Percentiles rank a stretch among this genome's conserved stretches.
phyloP scores from a whole-genome alignment of 2,797 vertebrate genomes.

The Ctenopoma multispine region DNA sequence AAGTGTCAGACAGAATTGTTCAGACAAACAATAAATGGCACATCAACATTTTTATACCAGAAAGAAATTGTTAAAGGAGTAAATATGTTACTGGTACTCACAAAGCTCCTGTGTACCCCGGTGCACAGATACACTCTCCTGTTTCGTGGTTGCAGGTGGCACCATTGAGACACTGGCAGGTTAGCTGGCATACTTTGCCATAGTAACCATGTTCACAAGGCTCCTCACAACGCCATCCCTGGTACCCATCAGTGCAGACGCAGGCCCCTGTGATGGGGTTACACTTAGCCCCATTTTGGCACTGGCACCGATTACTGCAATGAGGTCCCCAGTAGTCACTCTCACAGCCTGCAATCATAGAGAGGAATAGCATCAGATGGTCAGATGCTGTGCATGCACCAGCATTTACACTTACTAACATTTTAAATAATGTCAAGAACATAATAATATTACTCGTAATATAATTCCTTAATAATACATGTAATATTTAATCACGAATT shows the following conservation, averaged over 20 bases:
- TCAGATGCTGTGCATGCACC: background rate
- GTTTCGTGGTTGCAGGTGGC: slow-evolving; percentile 95
- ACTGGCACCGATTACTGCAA: slow-evolving; percentile 98
- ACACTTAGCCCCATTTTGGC: slow-evolving; percentile 96
- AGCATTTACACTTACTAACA: slow-evolving; percentile 25
- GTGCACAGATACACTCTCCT: slow-evolving; percentile 95
- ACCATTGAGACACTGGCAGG: slow-evolving; percentile 95
- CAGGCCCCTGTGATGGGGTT: slow-evolving; percentile 99
- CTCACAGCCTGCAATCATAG: slow-evolving; percentile 90
- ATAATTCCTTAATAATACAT: slow-evolving; percentile 8
- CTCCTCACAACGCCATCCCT: slow-evolving; percentile 98
- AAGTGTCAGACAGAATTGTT: slow-evolving; percentile 24
- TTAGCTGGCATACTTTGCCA: slow-evolving; percentile 94
- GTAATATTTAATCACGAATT: slow-evolving; percentile 20
- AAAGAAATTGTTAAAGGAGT: slow-evolving; percentile 25
- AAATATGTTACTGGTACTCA: slow-evolving; percentile 83
- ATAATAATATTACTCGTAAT: slow-evolving; percentile 24
- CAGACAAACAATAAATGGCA: slow-evolving; percentile 12
- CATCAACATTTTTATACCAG: slow-evolving; percentile 4
- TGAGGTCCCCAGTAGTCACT: slow-evolving; percentile 98
- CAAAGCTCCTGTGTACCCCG: slow-evolving; percentile 96
- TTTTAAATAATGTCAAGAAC: slow-evolving; percentile 17
- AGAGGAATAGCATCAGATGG: slow-evolving; percentile 45
- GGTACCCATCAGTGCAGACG: slow-evolving; percentile 95
- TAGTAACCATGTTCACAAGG: slow-evolving; percentile 91